Base-by-base conservation (phyloP, 2,888 invertebrate genomes). In the Pyralis farinalis region DNA sequence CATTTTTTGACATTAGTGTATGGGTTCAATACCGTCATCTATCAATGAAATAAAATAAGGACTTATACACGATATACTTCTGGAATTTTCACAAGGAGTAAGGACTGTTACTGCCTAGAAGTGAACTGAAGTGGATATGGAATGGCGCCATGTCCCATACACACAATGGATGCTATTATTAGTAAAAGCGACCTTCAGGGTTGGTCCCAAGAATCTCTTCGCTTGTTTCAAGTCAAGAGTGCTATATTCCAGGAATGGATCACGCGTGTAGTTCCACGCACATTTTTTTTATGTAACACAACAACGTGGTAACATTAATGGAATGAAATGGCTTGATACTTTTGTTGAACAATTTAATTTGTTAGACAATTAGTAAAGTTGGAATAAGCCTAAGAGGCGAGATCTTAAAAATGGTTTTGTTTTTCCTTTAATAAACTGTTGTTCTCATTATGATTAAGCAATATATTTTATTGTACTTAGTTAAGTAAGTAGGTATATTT, bases 231-330 rank as follows among this genome's bases (percentile, higher is more conserved):
- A 76, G 65, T 65, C 70, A 69, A 76, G 65, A 71, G 66, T 62
- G 65, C 74, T 71, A 75, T 75, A 74, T 84, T 85, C 86, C 65
- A 54, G 76, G 84, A 86, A 86, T 63, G 71, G 71, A 67, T 50
- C 67, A 71, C 67, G 68, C 71, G 69, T 71, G 71, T 70, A 65
- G 68, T 16, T 3, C 4, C 66, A 69, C 63, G 72, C 71, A 63
- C 65, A 69, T 78, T 84, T 84, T 76, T n/a, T 84, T 66, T 72
- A 67, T 58, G 59, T 48, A 40, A 53, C 55, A n/a, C 54, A 59
- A 27, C 46, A 34, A 53, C 36, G 43, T 40, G 40, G 25, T 25
- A 25, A 25, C 7, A 25, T 25, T 25, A 51, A 51, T 12, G 7
- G 20, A 27, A 5, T 7, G 25, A 2, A 5, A 25, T 25, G 7